These are phyloP conservation scores for Busseola fusca DNA, from an alignment of 2,888 invertebrate genomes.

Conservation along the genomic window DNA sequence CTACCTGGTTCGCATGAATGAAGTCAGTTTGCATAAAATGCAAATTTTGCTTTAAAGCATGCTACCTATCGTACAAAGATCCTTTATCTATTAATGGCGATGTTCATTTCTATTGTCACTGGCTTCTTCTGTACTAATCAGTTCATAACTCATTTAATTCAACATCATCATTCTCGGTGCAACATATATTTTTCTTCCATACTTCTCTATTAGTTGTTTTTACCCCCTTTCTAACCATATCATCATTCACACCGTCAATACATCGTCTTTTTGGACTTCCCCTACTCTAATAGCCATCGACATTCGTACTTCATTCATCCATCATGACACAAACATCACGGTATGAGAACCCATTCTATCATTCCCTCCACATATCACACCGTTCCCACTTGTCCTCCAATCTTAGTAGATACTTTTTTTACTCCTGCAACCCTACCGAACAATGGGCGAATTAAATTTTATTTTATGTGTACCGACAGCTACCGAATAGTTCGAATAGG, in stretches of 20 bases:
- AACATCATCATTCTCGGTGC: neutral
- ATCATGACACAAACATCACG: neutral
- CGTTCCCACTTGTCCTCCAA: slow-evolving; percentile 30
- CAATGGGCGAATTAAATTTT: slow-evolving; percentile 85
- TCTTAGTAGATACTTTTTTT: slow-evolving; percentile 54
- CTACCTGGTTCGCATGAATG: neutral
- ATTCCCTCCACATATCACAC: slow-evolving; percentile 29
- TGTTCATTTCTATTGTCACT: neutral
- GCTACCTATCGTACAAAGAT: neutral
- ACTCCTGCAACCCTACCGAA: slow-evolving; percentile 65
- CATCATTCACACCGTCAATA: neutral
- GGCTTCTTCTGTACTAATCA: slow-evolving; percentile 6
- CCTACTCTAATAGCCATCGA: neutral
- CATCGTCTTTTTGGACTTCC: neutral
- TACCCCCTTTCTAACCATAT: neutral
- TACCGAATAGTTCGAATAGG: slow-evolving; percentile 72
- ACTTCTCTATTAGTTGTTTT: neutral
- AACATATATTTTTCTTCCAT: neutral
- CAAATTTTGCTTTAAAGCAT: neutral
- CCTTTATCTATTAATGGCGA: slow-evolving; percentile 6
- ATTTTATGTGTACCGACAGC: slow-evolving; percentile 79
- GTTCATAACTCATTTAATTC: neutral
- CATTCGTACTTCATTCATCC: neutral
- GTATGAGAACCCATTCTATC: neutral
- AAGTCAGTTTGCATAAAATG: neutral